Percentiles rank a stretch among this genome's conserved stretches.
These are phyloP conservation scores for Acrocera orbiculus DNA, from an alignment of 2,888 invertebrate species.

Conservation along the genomic window DNA sequence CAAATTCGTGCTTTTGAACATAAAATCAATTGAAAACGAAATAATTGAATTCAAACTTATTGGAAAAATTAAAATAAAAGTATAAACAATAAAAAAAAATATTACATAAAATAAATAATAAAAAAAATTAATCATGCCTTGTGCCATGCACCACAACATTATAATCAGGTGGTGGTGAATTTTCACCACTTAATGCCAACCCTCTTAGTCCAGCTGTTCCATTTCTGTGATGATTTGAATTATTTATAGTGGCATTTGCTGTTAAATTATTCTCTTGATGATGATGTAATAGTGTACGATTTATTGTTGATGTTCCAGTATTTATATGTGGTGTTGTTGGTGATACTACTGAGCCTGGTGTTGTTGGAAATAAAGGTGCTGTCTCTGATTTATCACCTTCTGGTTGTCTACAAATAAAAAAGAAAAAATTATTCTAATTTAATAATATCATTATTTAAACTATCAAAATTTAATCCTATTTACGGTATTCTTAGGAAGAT, in stretches of 20 bases:
- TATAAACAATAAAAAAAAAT: conserved; percentile 1
- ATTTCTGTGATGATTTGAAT: conserved; percentile 21
- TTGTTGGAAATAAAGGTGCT: conserved; percentile 28
- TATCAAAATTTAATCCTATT: too few species aligned
- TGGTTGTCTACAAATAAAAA: conserved; percentile 17
- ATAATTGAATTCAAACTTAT: too few species aligned
- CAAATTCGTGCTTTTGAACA: too few species aligned
- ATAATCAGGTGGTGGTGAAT: conserved; percentile 33
- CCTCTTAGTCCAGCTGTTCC: conserved; percentile 28
- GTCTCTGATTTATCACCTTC: conserved; percentile 31
- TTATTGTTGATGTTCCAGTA: conserved; percentile 25
- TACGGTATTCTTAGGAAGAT: too few species aligned
- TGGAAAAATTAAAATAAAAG: too few species aligned
- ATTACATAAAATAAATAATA: conserved; percentile 1
- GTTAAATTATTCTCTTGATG: conserved; percentile 22
- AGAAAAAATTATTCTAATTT: too few species aligned
- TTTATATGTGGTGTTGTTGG: conserved; percentile 24
- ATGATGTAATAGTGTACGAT: conserved; percentile 30
- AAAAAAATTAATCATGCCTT: conserved; percentile 27
- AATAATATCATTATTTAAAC: too few species aligned
- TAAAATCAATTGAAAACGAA: too few species aligned
- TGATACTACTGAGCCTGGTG: conserved; percentile 27
- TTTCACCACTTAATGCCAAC: conserved; percentile 26
- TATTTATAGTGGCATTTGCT: conserved; percentile 15
- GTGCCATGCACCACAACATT: conserved; percentile 34